phyloP scores from a whole-genome alignment of 2,797 vertebrate genomes.

The Sebastolobus alascanus region DNA sequence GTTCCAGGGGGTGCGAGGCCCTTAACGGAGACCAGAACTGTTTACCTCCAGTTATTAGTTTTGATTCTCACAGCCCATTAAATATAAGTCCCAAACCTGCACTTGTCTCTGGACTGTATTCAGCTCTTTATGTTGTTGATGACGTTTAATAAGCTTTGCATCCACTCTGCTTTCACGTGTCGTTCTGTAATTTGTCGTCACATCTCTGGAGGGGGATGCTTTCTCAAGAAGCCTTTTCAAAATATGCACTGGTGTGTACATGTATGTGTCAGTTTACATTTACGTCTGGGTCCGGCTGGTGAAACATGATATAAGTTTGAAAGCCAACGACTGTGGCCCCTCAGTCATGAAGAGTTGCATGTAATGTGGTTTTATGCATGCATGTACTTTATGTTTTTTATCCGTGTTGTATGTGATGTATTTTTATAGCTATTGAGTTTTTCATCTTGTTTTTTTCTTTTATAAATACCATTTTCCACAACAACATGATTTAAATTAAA shows the following conservation, averaged over 20 bases:
- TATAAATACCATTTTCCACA: neutral
- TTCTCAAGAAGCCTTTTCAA: conserved; percentile 67
- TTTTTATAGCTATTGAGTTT: neutral
- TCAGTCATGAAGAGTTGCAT: conserved; percentile 22
- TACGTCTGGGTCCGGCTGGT: conserved; percentile 58
- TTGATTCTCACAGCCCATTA: conserved; percentile 72
- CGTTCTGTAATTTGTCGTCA: conserved; percentile 69
- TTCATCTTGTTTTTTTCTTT: neutral
- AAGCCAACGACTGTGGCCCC: conserved; percentile 39
- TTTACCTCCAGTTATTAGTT: conserved; percentile 65
- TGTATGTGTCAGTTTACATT: conserved; percentile 77
- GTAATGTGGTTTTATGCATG: conserved; percentile 7
- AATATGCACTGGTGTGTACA: conserved; percentile 72
- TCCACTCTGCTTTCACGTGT: conserved; percentile 50
- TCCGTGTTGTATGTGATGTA: neutral
- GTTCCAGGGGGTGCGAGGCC: conserved; percentile 49
- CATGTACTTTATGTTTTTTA: conserved; percentile 14
- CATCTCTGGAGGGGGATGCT: conserved; percentile 50
- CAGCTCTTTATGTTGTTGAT: conserved; percentile 51
- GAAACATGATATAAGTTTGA: conserved; percentile 66
- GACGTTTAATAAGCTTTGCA: conserved; percentile 61
- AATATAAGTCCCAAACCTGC: conserved; percentile 33
- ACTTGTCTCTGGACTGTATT: conserved; percentile 45
- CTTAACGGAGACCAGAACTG: conserved; percentile 68
- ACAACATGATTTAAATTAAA: conserved; percentile 1